phyloP scores from a whole-genome alignment of 2,113 vertebrate genomes.

The Campylomormyrus numenius region DNA sequence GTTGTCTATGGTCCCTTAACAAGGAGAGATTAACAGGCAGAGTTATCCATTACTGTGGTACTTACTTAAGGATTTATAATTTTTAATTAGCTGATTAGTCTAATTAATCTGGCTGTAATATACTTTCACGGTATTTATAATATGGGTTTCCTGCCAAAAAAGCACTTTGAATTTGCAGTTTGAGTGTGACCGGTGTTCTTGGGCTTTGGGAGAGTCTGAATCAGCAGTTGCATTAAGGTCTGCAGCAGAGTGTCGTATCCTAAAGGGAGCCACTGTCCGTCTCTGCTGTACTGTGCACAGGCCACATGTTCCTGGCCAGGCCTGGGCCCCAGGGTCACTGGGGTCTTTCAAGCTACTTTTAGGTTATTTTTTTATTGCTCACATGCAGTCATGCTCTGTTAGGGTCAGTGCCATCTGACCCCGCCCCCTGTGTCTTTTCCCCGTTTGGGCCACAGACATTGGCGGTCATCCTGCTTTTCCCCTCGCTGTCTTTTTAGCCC shows the following conservation, averaged over 20 bases:
- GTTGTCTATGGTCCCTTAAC: neutral
- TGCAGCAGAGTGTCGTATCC: neutral
- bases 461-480: no score
- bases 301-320: neutral
- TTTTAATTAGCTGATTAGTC: conserved; percentile 3
- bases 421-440: no score
- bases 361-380: neutral
- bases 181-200: neutral
- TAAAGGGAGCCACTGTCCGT: neutral
- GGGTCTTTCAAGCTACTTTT: neutral
- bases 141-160: neutral
- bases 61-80: neutral
- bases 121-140: neutral
- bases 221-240: neutral
- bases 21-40: neutral
- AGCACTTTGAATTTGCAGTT: neutral
- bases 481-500: no score
- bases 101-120: conserved; percentile 7
- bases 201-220: neutral
- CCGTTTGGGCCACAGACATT: no score
- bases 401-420: no score
- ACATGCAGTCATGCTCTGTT: neutral
- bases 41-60: neutral
- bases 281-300: neutral
- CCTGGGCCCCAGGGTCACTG: neutral